Percentiles rank a stretch among this genome's conserved stretches.
These are phyloP conservation scores for Capromys pilorides DNA, from an alignment of 2,797 vertebrate genomes.

Conservation along the genomic window DNA sequence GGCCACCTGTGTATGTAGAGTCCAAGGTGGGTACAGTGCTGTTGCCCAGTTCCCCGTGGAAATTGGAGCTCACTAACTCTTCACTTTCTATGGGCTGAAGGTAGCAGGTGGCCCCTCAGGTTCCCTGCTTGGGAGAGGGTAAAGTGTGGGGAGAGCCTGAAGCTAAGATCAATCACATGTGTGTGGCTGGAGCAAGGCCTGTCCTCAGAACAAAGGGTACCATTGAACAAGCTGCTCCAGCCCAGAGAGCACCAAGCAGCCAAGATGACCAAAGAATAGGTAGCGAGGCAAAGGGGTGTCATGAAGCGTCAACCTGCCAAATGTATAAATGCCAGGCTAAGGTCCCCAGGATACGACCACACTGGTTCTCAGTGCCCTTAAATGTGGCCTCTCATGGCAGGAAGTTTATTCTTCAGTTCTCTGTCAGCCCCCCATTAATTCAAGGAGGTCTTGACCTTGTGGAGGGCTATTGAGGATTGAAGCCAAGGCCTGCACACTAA, in stretches of 20 bases:
- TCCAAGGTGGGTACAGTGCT: too few relatives aligned
- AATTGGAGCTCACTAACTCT: neutral
- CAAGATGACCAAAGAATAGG: too few relatives aligned
- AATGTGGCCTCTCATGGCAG: neutral
- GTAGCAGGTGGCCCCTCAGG: neutral
- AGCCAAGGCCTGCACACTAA: neutral
- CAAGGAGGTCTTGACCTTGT: neutral
- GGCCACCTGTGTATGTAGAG: neutral
- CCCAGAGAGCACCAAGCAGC: too few relatives aligned
- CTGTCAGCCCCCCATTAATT: neutral
- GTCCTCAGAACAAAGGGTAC: too few relatives aligned
- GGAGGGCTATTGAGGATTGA: neutral
- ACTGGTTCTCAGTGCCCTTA: rapidly evolving
- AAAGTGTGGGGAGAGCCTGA: too few relatives aligned
- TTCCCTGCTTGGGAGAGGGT: neutral
- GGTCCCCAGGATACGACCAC: neutral
- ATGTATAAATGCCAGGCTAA: neutral
- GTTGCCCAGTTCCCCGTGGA: neutral
- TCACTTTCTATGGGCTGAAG: neutral
- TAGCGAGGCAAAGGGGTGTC: too few relatives aligned
- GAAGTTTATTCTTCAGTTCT: neutral
- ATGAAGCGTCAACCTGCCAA: too few relatives aligned
- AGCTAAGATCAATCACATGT: too few relatives aligned
- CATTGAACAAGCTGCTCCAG: too few relatives aligned
- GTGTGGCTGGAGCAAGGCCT: too few relatives aligned